These are phyloP conservation scores for Tapirus indicus DNA, from an alignment of 2,797 vertebrate species.

Conservation along the genomic window DNA sequence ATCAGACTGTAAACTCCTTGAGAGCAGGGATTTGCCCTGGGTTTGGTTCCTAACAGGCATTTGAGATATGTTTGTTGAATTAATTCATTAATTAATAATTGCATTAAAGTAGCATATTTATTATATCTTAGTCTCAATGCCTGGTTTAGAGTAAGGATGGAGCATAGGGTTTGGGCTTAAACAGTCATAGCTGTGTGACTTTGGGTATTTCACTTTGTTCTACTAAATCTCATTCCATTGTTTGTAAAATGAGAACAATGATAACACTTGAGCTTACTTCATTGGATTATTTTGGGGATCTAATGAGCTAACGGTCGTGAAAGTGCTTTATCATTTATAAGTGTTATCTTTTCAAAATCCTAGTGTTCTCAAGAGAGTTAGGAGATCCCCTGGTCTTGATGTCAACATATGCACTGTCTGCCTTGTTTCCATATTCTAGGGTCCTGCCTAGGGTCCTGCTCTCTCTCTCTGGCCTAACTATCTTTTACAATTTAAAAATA, in stretches of 20 bases:
- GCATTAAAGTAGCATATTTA: neutral
- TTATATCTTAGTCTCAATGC: neutral
- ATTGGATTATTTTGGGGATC: neutral
- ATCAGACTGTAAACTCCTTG: neutral
- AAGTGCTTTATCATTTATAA: neutral
- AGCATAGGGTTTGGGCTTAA: neutral
- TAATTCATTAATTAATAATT: neutral
- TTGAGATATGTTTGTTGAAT: constrained; percentile 33
- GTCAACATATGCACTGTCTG: neutral
- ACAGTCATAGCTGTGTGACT: neutral
- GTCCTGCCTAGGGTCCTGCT: neutral
- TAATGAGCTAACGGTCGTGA: neutral
- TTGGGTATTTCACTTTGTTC: neutral
- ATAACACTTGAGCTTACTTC: neutral
- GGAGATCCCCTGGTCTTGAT: neutral
- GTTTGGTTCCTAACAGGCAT: neutral
- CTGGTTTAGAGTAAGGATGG: neutral
- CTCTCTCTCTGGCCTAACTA: neutral
- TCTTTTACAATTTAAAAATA: constrained; percentile 22
- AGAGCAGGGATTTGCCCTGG: neutral
- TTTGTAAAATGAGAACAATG: neutral
- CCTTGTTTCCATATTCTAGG: neutral
- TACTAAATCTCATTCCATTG: neutral
- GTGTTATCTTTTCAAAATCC: neutral
- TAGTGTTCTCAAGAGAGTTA: neutral